Evolutionary conservation across 2,888 invertebrate genomes (phyloP), one percentile per base, ranked within the genome.

Genomic region (Macrosiphum euphorbiae): DNA sequence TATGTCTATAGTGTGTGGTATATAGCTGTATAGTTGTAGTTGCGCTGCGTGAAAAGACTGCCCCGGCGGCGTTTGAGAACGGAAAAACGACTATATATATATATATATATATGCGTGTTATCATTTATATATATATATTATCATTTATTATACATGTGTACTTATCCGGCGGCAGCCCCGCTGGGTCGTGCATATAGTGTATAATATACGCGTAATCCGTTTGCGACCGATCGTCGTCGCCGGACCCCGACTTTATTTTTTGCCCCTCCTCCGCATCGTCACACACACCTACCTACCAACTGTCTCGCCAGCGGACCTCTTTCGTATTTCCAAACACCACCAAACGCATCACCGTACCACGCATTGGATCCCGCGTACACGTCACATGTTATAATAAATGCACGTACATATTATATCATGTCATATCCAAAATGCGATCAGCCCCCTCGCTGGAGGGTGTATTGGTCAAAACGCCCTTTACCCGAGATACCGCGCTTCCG

Each of bases 201-300:
- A 28, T 47, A 28, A 24, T 90, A 35, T 4, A 10, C 91, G 44
- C 47, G 87, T 87, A 92, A 92, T 92, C 93, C 89, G 89, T 92
- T 88, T 44, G 88, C 35, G 35, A 35, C 35, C 88, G 88, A 67
- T 92, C 55, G 92, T 93, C 89, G 84, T 84, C 84, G 58, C 44
- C 44, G 47, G 84, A 47, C 35, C 47, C 58, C 89, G 85, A 93
- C 89, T 93, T 93, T 87, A 78, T 93, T 89, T 78, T 84, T 11
- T n/a, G 11, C 93, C 89, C 88, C 55, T 28, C 87, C 26, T 1
- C 86, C 85, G 0, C 52, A 11, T 55, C 28, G 7, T 7, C 55
- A 26, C 55, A 58, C 55, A 58, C 7, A 3, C 78, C 52, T 55
- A 20, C 8, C 35, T 20, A 20, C 20, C 35, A 35, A 7, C 16